A percentile compares a stretch with the other conserved stretches of the same genome.
These are phyloP conservation scores for Propithecus coquereli DNA, from an alignment of 2,113 vertebrate species.

Conservation along the genomic window DNA sequence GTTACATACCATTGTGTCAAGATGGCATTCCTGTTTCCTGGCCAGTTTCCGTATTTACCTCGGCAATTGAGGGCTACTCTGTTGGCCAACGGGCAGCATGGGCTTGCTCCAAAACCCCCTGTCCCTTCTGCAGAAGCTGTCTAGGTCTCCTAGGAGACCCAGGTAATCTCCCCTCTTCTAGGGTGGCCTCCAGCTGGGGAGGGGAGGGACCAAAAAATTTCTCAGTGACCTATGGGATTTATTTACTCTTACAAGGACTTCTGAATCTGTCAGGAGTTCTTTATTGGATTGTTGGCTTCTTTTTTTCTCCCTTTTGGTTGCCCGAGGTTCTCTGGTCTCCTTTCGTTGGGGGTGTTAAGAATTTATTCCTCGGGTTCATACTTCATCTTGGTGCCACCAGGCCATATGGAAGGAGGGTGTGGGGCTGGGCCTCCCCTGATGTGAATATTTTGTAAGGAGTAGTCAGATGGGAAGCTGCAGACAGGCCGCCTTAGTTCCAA, in stretches of 20 bases:
- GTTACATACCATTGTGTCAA: accelerated
- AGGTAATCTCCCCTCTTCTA: background rate
- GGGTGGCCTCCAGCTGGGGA: background rate
- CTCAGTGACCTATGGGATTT: background rate
- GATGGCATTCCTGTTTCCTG: background rate
- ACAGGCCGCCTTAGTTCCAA: background rate
- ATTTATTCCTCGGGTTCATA: background rate
- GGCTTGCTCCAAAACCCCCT: background rate
- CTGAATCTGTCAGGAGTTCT: background rate
- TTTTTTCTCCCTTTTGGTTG: background rate
- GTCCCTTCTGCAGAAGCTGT: background rate
- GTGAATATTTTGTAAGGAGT: background rate
- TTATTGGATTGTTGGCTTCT: background rate
- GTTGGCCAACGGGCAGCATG: background rate
- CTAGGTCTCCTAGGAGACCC: background rate
- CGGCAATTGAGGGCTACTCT: background rate
- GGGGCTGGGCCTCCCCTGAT: background rate
- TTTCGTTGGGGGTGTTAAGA: background rate
- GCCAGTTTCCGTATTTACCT: background rate
- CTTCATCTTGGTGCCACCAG: background rate
- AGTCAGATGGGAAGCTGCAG: background rate
- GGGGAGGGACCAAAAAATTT: background rate
- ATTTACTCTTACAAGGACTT: background rate
- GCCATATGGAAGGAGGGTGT: background rate
- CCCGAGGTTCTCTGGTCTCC: background rate